Evolutionary conservation across 2,888 invertebrate genomes (phyloP).

Genomic region (Lagria hirta): DNA sequence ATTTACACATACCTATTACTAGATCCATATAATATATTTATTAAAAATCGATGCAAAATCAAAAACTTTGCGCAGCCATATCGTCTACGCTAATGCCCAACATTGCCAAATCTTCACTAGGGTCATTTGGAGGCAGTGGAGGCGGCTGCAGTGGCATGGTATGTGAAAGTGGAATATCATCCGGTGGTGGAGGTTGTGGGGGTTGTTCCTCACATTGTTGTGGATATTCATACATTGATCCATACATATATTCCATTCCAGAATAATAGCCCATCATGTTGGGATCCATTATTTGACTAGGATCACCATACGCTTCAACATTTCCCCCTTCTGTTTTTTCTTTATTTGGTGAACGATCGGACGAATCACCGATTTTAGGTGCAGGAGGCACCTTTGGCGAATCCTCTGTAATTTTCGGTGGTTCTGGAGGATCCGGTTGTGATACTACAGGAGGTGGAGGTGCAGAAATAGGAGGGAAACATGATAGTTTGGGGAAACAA

Average conservation of each 20-base stretch:
- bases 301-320: conserved; percentile 36
- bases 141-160: conserved; percentile 51
- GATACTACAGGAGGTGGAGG: conserved; percentile 38
- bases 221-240: conserved; percentile 44
- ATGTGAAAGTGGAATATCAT: conserved; percentile 43
- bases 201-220: conserved; percentile 32
- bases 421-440: conserved; percentile 42
- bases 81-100: conserved; percentile 84
- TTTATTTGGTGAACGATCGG: conserved; percentile 26
- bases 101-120: conserved; percentile 76
- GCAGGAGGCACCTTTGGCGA: conserved; percentile 34
- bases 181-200: conserved; percentile 29
- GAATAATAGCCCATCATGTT: conserved; percentile 41
- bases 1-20: too few relatives aligned
- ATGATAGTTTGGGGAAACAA: conserved; percentile 51
- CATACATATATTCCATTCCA: conserved; percentile 45
- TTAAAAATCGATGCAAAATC: too few relatives aligned
- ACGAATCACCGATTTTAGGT: conserved; percentile 29
- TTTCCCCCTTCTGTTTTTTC: conserved; percentile 51
- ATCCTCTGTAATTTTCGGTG: conserved; percentile 41
- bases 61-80: conserved; percentile 60
- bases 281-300: conserved; percentile 34
- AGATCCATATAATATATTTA: too few relatives aligned
- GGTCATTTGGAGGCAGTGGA: conserved; percentile 54
- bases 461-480: conserved; percentile 42